Conservation (phyloP, 2,797 vertebrate genomes). For the Hydrolagus colliei region DNA sequence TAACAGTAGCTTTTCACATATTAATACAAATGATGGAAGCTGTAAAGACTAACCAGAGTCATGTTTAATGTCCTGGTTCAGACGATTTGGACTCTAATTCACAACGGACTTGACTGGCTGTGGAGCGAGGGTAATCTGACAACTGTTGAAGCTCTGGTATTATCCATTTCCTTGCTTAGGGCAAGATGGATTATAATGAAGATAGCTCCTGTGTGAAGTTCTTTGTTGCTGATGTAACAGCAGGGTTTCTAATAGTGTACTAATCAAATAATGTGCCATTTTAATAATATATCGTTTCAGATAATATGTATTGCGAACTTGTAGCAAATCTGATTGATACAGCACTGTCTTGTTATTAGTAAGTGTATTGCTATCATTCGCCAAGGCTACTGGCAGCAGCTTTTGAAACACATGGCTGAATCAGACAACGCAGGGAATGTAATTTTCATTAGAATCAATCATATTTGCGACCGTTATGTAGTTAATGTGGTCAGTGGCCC, state of each 20-base stretch:
- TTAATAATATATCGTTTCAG: slow-evolving; percentile 4
- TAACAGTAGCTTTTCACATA: neutral
- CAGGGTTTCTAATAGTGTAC: neutral
- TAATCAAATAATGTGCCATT: neutral
- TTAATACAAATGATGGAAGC: neutral
- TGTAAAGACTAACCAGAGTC: neutral
- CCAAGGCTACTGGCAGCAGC: no score
- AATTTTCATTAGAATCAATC: neutral
- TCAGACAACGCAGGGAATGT: neutral
- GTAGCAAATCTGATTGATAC: neutral
- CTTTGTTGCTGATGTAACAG: neutral
- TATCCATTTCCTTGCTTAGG: no score
- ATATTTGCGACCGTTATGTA: neutral
- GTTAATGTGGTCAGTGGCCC: neutral
- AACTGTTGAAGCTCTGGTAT: neutral
- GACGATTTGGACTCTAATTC: neutral
- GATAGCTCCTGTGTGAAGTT: neutral
- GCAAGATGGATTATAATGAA: no score
- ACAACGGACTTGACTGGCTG: slow-evolving; percentile 17
- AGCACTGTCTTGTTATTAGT: slow-evolving; percentile 5
- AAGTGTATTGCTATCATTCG: neutral
- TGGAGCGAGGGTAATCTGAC: neutral
- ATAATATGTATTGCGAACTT: neutral
- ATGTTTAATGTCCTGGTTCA: neutral
- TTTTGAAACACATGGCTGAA: neutral